Evolutionary conservation across 2,888 invertebrate genomes (phyloP), one percentile per base, ranked within the genome.

Genomic region (Buathra laborator): DNA sequence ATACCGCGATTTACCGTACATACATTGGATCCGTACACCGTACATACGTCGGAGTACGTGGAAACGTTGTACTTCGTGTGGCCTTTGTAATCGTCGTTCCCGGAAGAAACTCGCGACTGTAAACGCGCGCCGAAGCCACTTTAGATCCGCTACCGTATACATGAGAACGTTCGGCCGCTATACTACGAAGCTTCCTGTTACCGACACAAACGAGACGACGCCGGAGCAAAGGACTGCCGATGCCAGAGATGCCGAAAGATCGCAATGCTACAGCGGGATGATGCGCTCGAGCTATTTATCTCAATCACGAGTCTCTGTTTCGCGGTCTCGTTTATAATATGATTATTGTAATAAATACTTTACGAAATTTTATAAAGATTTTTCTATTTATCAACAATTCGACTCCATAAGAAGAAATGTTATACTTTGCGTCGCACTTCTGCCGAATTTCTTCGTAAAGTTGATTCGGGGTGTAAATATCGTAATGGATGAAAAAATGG

Each of bases 51-150:
- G 78, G 80, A 88, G 89, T 88, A 88, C 88, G 89, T 70, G 87
- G 89, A 89, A 90, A 70, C 56, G 56, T 10, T 56, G 56, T 66
- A 59, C 68, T 51, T 5, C 59, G 78, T 67, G 78, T 64, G 74
- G 81, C 72, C 86, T 70, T 81, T 79, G 85, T 83, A 86, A 87
- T 89, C 88, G 83, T 84, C 81, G 83, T 90, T 90, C 90, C 89
- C 87, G 89, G 90, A 90, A 90, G 87, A 86, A 71, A 70, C 51
- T 44, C 53, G 56, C 53, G 56, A 75, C 67, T 44, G 29, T 24
- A 59, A 56, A 37, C 37, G 37, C 37, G 37, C 56, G 56, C 56
- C 29, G 43, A 9, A 29, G 51, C 19, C 44, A 56, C 56, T 10
- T 37, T 56, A 46, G 79, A 74, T 78, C 79, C 64, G 37, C 56